Percentiles rank a stretch among this genome's conserved stretches.
Conservation (phyloP, 2,113 vertebrate genomes). For the Cyprinodon brontotheroides region DNA sequence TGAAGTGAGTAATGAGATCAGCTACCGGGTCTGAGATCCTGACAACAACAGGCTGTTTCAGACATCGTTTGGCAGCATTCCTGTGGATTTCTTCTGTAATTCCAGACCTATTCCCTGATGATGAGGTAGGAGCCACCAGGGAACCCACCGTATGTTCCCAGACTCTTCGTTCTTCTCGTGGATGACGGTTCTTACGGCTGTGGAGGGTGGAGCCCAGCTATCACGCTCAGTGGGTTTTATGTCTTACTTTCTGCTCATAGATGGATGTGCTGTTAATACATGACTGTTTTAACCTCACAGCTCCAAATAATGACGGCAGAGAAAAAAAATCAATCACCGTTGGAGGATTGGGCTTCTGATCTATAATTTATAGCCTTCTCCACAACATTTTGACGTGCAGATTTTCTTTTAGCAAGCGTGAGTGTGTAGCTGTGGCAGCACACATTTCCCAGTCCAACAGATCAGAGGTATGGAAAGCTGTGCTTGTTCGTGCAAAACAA, state of each 20-base stretch:
- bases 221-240: neutral
- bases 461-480: slow-evolving; percentile 18
- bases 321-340: slow-evolving; percentile 65
- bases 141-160: neutral
- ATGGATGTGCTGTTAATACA: neutral
- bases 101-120: neutral
- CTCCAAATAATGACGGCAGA: slow-evolving; percentile 53
- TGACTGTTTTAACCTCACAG: slow-evolving; percentile 6
- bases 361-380: slow-evolving; percentile 67
- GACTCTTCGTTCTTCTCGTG: neutral
- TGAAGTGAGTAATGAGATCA: no score
- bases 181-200: neutral
- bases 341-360: slow-evolving; percentile 64
- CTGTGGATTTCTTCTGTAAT: neutral
- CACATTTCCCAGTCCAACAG: slow-evolving; percentile 19
- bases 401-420: slow-evolving; percentile 28
- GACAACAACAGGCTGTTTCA: no score
- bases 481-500: neutral
- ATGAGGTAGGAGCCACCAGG: neutral
- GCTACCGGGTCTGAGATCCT: no score
- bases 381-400: slow-evolving; percentile 48
- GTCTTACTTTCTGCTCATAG: neutral
- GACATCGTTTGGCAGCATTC: neutral
- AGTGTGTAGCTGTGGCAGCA: slow-evolving; percentile 29
- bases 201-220: neutral